phyloP scores from a whole-genome alignment of 2,888 invertebrate genomes.

The Anoncus sp. region DNA sequence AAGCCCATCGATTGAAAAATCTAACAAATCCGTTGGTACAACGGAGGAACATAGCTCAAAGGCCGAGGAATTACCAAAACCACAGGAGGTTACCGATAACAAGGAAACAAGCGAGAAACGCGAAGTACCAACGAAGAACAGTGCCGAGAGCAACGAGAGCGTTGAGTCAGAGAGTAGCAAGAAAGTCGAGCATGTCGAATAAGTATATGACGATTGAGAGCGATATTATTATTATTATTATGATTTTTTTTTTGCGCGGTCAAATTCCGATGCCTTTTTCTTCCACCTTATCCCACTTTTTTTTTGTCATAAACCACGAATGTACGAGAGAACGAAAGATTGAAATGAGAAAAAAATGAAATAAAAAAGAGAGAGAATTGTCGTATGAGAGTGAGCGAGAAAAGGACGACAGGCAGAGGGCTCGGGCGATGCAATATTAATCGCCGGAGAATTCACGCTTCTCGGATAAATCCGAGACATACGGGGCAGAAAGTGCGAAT shows the following conservation, averaged over 20 bases:
- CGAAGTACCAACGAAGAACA: constrained; percentile 44
- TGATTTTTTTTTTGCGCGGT: background rate
- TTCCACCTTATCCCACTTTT: constrained; percentile 27
- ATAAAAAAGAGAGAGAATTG: no score
- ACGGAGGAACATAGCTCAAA: no score
- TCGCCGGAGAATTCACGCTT: constrained; percentile 22
- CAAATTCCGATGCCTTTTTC: background rate
- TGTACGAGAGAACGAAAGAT: constrained; percentile 69
- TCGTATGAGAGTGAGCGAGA: constrained; percentile 66
- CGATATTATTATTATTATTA: no score
- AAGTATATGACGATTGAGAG: constrained; percentile 1
- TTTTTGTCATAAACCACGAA: constrained; percentile 61
- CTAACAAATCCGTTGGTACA: no score
- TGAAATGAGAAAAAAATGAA: no score
- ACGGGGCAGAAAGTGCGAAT: no score
- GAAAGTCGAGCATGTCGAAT: constrained; percentile 33
- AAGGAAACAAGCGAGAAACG: constrained; percentile 57
- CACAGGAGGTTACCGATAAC: constrained; percentile 77
- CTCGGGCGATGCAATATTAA: background rate
- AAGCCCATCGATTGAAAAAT: no score
- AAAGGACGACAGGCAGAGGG: no score
- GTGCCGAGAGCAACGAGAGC: constrained; percentile 61
- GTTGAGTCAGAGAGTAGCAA: constrained; percentile 50
- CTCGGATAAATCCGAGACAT: no score
- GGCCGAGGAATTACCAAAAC: constrained; percentile 79